Conservation (phyloP, 2,888 invertebrate genomes). For the Cybosia mesomella region DNA sequence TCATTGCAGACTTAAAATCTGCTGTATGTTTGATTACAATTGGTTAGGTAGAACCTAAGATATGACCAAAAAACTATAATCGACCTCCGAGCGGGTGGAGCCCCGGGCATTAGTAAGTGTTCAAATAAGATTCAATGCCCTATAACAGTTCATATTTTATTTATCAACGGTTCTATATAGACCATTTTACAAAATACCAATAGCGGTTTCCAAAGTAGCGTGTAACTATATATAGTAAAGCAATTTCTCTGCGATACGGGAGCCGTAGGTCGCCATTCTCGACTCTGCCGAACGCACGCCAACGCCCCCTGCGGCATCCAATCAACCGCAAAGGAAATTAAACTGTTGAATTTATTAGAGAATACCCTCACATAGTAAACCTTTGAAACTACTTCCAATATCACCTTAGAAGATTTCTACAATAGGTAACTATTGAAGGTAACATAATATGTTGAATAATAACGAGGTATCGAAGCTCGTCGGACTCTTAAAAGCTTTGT, state of each 20-base stretch:
- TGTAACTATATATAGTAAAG: slow-evolving; percentile 1
- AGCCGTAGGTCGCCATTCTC: slow-evolving; percentile 1
- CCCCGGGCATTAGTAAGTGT: no score
- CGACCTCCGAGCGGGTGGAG: no score
- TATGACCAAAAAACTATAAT: no score
- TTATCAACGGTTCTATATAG: not conserved
- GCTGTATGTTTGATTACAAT: no score
- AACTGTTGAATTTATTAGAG: slow-evolving; percentile 76
- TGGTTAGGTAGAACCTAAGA: no score
- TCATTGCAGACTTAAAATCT: no score
- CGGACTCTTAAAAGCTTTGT: not conserved
- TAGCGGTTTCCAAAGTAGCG: not conserved
- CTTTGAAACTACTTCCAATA: slow-evolving; percentile 56
- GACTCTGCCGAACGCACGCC: slow-evolving; percentile 7
- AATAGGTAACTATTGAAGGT: not conserved
- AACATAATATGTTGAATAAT: not conserved
- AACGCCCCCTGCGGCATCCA: slow-evolving; percentile 61
- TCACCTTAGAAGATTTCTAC: slow-evolving; percentile 25
- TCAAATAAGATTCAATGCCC: no score
- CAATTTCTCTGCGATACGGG: slow-evolving; percentile 2
- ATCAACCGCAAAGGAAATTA: slow-evolving; percentile 79
- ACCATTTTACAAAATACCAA: not conserved
- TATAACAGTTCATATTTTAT: not conserved
- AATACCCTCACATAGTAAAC: slow-evolving; percentile 60
- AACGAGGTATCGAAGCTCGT: not conserved